Base-by-base conservation (phyloP, 2,888 invertebrate species). In the Ecliptopera silaceata region DNA sequence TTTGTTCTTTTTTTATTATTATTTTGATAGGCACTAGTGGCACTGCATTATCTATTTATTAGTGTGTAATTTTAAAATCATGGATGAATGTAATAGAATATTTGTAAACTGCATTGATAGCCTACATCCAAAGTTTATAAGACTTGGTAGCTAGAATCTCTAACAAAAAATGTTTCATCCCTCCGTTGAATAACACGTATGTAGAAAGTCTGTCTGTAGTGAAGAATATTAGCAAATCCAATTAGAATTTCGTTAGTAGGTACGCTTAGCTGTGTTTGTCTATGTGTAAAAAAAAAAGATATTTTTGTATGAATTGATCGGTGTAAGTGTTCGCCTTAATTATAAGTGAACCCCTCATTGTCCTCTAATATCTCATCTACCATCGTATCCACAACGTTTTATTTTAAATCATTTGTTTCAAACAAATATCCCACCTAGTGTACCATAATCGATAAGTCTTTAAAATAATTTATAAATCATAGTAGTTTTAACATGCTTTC, bases 231-330 rank as follows among this genome's bases (percentile, higher is more conserved):
- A 59, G 49, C 34, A 43, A 45, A 45, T 59, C 39, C 48, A 51
- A 56, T 61, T 56, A 68, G 69, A 70, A 64, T 59, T 69, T 70
- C 73, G 61, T 76, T 74, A 77, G 70, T 26, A 26, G 26, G 26
- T 73, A 79, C 82, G 88, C 84, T 86, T 88, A 85, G 82, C 81
- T 71, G 74, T 81, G 80, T 81, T 80, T 77, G 80, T 81, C 79
- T 72, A 79, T 79, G 81, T 83, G 80, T 86, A 85, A 85, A 87
- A 81, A 26, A n/a, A 84, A 87, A 88, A 86, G 81, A 89, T 91
- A 91, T 90, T 91, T 91, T 91, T 91, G 87, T 91, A 90, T 88
- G 87, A 79, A 82, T 82, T 79, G 77, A 79, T 83, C 74, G 77
- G 78, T 75, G 72, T 85, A 85, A 84, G 82, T 80, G 79, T 82